Evolutionary conservation across 2,888 invertebrate genomes (phyloP).

Genomic region (Agrochola lota): DNA sequence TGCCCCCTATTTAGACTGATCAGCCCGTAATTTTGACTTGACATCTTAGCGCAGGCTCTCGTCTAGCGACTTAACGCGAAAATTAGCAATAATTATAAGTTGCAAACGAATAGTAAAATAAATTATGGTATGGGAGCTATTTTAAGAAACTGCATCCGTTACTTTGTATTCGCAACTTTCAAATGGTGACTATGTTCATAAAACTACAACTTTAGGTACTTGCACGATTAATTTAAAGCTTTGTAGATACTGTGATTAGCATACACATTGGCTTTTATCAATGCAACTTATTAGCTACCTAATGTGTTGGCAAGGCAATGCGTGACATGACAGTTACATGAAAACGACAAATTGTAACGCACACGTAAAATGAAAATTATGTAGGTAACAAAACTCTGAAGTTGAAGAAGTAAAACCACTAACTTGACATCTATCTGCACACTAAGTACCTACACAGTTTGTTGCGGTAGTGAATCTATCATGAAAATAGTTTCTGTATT

Average conservation of each 20-base stretch:
- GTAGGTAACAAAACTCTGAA: neutral
- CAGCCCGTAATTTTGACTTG: conserved; percentile 81
- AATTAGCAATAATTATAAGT: conserved; percentile 52
- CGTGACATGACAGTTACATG: conserved; percentile 1
- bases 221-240: conserved; percentile 36
- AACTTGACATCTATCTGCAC: neutral
- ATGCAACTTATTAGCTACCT: conserved; percentile 28
- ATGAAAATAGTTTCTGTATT: conserved; percentile 10
- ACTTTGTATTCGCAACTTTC: conserved; percentile 32
- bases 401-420: neutral
- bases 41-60: conserved; percentile 72
- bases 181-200: conserved; percentile 44
- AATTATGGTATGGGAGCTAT: conserved; percentile 31
- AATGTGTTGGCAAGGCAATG: conserved; percentile 11
- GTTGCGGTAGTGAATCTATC: neutral
- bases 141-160: conserved; percentile 13
- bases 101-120: conserved; percentile 41
- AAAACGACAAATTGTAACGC: neutral
- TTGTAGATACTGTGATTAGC: conserved; percentile 33
- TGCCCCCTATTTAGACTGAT: conserved; percentile 84
- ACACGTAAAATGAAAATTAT: neutral
- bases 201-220: conserved; percentile 40
- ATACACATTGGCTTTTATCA: conserved; percentile 58
- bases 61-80: conserved; percentile 51
- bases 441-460: neutral